These are phyloP conservation scores for Candidula unifasciata DNA, from an alignment of 2,888 invertebrate species.

Conservation along the genomic window DNA sequence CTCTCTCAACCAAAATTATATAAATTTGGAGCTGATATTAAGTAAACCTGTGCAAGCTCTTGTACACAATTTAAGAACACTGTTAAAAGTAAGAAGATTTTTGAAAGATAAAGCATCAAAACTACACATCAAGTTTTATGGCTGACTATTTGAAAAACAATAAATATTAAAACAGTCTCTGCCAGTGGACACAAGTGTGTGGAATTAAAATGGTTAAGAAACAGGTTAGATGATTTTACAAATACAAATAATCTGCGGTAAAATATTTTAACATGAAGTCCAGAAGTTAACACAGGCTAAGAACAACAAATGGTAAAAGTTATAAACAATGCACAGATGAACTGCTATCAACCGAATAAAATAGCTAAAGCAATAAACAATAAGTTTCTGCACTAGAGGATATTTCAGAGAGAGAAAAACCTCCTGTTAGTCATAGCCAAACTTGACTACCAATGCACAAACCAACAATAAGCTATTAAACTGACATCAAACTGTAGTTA, in stretches of 20 bases:
- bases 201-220: neutral
- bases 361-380: neutral
- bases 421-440: neutral
- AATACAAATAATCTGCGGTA: conserved; percentile 5
- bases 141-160: too few species aligned
- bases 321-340: neutral
- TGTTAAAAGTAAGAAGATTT: too few species aligned
- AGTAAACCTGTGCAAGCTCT: too few species aligned
- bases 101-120: too few species aligned
- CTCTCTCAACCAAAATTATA: too few species aligned
- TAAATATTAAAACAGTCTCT: too few species aligned
- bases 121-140: too few species aligned
- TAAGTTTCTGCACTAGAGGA: neutral
- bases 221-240: neutral
- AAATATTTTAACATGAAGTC: neutral
- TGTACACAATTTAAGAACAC: too few species aligned
- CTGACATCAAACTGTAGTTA: conserved; percentile 6
- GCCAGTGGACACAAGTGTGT: neutral
- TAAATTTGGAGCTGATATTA: too few species aligned
- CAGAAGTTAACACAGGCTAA: neutral
- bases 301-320: conserved; percentile 31
- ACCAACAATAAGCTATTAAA: neutral
- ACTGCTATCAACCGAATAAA: neutral
- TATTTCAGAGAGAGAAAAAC: neutral
- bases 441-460: neutral